Percentiles rank a stretch among this genome's conserved stretches.
phyloP scores from a whole-genome alignment of 2,113 vertebrate species.

The Cettia cetti region DNA sequence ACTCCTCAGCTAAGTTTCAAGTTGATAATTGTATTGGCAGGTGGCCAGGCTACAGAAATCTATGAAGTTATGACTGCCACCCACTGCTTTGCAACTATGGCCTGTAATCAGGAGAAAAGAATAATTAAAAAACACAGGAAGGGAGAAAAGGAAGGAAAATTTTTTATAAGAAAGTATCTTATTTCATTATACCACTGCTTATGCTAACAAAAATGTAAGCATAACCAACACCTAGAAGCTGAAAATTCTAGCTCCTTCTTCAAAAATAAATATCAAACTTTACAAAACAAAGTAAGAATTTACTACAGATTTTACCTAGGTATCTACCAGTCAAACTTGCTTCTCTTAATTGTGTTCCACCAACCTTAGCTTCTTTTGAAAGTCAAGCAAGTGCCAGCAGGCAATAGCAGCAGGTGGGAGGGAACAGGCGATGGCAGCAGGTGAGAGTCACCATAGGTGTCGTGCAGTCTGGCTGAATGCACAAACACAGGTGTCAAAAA shows the following conservation, averaged over 20 bases:
- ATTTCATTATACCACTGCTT: background rate
- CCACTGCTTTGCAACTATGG: background rate
- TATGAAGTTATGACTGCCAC: slow-evolving; percentile 14
- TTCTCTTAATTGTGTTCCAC: background rate
- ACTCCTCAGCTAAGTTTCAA: slow-evolving; percentile 10
- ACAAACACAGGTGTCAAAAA: background rate
- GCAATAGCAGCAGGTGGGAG: slow-evolving; percentile 24
- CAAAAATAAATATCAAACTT: background rate
- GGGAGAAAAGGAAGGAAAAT: background rate
- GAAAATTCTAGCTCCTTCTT: background rate
- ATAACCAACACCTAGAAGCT: background rate
- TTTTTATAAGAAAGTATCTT: background rate
- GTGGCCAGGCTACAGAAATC: background rate
- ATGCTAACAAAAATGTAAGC: background rate
- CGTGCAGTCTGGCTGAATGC: background rate
- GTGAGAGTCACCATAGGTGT: background rate
- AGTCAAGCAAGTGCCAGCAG: slow-evolving; percentile 27
- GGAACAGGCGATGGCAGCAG: slow-evolving; percentile 21
- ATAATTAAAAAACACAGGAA: background rate
- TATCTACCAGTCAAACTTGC: background rate
- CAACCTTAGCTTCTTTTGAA: slow-evolving; percentile 15
- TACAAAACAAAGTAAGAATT: background rate
- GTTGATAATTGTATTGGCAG: slow-evolving; percentile 2
- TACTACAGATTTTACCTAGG: background rate
- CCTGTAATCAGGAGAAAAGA: background rate